A percentile compares a stretch with the other conserved stretches of the same genome.
phyloP scores from a whole-genome alignment of 2,797 vertebrate species.

The Enteromius viviparus region DNA sequence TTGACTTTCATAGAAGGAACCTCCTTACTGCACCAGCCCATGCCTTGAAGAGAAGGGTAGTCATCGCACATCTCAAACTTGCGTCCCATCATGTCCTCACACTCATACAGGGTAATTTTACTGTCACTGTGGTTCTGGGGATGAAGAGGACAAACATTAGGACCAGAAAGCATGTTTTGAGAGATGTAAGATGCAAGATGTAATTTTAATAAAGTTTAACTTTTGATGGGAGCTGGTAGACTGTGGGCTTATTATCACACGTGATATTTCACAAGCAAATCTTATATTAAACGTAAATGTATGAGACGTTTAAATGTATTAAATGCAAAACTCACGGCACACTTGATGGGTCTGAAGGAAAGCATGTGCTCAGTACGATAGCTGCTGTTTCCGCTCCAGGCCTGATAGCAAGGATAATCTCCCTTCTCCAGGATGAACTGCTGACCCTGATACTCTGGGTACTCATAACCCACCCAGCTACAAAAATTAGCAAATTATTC shows the following conservation, averaged over 20 bases:
- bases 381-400: conserved; percentile 93
- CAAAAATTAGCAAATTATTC: background rate
- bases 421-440: conserved; percentile 98
- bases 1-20: conserved; percentile 95
- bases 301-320: background rate
- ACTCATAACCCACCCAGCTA: conserved; percentile 94
- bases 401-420: conserved; percentile 92
- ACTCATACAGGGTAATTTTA: conserved; percentile 89
- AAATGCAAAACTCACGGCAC: conserved; percentile 81
- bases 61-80: conserved; percentile 95
- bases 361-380: conserved; percentile 94
- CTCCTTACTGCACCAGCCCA: conserved; percentile 97
- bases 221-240: background rate
- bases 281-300: background rate
- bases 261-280: background rate
- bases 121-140: conserved; percentile 87
- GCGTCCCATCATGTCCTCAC: conserved; percentile 93
- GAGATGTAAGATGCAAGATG: background rate
- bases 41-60: conserved; percentile 94
- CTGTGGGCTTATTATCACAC: too few species aligned
- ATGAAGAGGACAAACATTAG: conserved; percentile 4
- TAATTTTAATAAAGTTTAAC: background rate
- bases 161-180: background rate
- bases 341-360: conserved; percentile 93
- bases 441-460: conserved; percentile 96